Conservation (phyloP, 2,888 invertebrate species). For the Syrista parreyssii region DNA sequence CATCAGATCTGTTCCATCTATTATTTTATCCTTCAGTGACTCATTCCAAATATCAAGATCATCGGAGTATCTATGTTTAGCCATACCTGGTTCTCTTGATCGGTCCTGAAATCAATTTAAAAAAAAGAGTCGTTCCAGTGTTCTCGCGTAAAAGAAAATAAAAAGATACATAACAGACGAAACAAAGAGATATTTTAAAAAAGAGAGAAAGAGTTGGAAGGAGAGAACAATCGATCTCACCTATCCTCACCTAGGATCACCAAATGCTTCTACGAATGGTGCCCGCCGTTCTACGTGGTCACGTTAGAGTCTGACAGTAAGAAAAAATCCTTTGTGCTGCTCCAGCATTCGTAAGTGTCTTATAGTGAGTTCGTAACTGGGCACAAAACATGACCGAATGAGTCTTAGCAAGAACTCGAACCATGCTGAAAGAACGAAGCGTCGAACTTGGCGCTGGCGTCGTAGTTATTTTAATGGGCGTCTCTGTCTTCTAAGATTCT, state of each 20-base stretch:
- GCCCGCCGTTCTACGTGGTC: not conserved
- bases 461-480: constrained; percentile 1
- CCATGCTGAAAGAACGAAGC: not conserved
- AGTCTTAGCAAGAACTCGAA: not conserved
- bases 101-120: not conserved
- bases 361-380: not conserved
- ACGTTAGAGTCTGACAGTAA: not conserved
- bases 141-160: not conserved
- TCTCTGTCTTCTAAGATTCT: not conserved
- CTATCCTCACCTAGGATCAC: not conserved
- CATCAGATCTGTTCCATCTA: not conserved
- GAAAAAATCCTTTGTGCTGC: not conserved
- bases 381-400: not conserved
- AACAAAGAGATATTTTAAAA: not conserved
- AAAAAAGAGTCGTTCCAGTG: not conserved
- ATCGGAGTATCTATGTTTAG: not conserved
- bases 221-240: not conserved
- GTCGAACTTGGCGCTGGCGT: not conserved
- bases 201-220: no score
- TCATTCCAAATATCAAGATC: not conserved
- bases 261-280: not conserved
- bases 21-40: not conserved
- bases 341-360: not conserved
- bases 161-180: not conserved
- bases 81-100: not conserved